Base-by-base conservation (phyloP, 2,113 vertebrate species). In the Mesitornis unicolor region DNA sequence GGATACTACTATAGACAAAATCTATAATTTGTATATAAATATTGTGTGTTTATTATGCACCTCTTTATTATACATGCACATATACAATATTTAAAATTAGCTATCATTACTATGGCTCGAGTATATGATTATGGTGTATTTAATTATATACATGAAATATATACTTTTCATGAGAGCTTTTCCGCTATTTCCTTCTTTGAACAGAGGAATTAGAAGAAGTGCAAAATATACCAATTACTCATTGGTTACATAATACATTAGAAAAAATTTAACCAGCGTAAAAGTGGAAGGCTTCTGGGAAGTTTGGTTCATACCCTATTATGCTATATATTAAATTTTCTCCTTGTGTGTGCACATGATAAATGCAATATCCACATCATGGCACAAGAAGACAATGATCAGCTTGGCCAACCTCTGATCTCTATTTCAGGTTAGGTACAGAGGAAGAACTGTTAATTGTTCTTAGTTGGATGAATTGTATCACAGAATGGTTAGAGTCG, bases 381-480 rank as follows among this genome's bases (percentile, higher is more conserved):
- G 56, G 13, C 47, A 43, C 36, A 53, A 16, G 35, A 77, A 57
- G 83, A 45, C 40, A 61, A 8, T 25, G 2, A 73, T 65, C n/a
- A 57, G 13, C 40, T 45, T 69, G 53, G 36, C 70, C 31, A 63
- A 17, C 2, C 22, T 82, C 47, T 75, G 33, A 50, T 47, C 35
- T 40, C 64, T 42, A 33, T 78, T 70, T 35, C 0, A 2, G 42
- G 16, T 16, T 28, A 33, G 36, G 16, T 36, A 21, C 47, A 75
- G 53, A 50, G 59, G 63, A 84, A 81, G 16, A 43, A 35, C 16
- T 69, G 40, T 25, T 70, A 35, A 42, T 67, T 75, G 25, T 45
- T 76, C n/a, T n/a, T 33, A 45, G 25, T 8, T 67, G 43, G 12
- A 40, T 84, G 9, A 75, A 35, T 42, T 0, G 0, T 31, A 9